These are phyloP conservation scores for Parascotia fuliginaria DNA, from an alignment of 2,888 invertebrate species.

Conservation along the genomic window DNA sequence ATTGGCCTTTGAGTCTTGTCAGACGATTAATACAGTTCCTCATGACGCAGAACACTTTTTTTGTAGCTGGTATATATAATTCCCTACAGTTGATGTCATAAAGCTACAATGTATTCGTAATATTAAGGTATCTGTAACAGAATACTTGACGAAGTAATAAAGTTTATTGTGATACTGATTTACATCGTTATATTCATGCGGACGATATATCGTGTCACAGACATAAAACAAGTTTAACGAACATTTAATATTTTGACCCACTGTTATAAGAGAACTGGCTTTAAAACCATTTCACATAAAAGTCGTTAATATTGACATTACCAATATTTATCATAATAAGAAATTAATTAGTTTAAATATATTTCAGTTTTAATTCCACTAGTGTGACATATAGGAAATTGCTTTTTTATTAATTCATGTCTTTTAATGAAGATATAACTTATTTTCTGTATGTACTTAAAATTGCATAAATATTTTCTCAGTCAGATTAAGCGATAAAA, in stretches of 20 bases:
- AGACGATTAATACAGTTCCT: too few species aligned
- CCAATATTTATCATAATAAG: conserved; percentile 12
- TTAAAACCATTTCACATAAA: conserved; percentile 15
- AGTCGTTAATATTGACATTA: conserved; percentile 10
- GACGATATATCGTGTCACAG: conserved; percentile 6
- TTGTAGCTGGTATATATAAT: too few species aligned
- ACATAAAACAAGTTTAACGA: conserved; percentile 8
- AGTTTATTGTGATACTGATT: not conserved
- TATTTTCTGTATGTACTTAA: too few species aligned
- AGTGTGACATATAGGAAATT: not conserved
- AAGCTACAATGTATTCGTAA: not conserved
- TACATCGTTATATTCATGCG: not conserved
- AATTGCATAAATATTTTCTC: too few species aligned
- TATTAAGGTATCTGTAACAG: not conserved
- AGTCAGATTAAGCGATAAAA: too few species aligned
- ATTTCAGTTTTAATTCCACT: not conserved
- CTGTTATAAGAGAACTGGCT: conserved; percentile 13
- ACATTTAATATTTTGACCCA: conserved; percentile 10
- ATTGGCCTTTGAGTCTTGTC: too few species aligned
- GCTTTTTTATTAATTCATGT: too few species aligned
- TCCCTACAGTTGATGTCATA: not conserved
- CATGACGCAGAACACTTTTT: too few species aligned
- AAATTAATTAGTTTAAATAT: not conserved
- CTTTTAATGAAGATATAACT: too few species aligned
- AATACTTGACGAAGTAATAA: not conserved